Evolutionary conservation across 2,113 vertebrate species (phyloP).

Genomic region (Taxidea taxus): DNA sequence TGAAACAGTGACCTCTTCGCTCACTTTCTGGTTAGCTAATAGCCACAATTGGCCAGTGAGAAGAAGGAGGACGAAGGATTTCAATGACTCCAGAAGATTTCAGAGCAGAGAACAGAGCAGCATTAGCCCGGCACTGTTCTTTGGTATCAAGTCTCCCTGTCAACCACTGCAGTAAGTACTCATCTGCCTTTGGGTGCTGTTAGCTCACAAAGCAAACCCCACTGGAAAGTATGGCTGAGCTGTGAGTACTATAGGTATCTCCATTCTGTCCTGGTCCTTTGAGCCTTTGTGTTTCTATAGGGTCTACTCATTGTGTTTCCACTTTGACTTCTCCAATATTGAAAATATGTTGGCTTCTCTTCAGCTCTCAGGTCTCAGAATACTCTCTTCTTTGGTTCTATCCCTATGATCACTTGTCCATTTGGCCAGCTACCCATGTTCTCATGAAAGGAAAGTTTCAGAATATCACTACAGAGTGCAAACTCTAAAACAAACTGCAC

Average conservation of each 20-base stretch:
- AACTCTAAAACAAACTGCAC: background rate
- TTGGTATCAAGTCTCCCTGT: background rate
- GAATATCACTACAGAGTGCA: background rate
- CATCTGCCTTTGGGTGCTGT: background rate
- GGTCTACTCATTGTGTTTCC: background rate
- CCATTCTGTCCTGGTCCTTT: background rate
- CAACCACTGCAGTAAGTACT: background rate
- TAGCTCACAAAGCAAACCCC: background rate
- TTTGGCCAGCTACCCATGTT: background rate
- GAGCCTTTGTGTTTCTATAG: background rate
- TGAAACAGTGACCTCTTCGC: background rate
- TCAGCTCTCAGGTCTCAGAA: background rate
- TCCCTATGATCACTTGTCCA: background rate
- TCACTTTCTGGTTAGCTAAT: background rate
- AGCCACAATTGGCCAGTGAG: background rate
- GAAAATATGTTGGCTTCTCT: background rate
- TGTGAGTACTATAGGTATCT: background rate
- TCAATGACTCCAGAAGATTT: background rate
- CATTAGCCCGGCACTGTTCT: background rate
- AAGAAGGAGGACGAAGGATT: background rate
- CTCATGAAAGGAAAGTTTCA: background rate
- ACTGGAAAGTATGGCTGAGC: background rate
- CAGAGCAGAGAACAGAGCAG: background rate
- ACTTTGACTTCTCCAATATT: background rate
- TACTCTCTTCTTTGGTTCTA: background rate